Base-by-base conservation (phyloP, 2,113 vertebrate species). In the Lanius ludovicianus region DNA sequence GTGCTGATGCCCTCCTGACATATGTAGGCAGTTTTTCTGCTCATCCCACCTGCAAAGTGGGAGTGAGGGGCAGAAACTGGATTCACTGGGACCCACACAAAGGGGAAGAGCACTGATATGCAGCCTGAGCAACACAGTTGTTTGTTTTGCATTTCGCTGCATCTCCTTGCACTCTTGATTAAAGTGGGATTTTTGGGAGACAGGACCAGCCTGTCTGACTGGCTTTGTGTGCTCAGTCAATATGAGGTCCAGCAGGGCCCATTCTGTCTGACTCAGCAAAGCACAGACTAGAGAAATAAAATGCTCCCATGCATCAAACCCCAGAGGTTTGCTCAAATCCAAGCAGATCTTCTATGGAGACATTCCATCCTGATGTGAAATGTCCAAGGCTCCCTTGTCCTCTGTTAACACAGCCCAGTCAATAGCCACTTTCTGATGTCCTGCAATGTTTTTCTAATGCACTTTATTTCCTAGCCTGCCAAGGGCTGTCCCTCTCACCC, bases 401-500 rank as follows among this genome's bases (percentile, higher is more conserved):
- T 75, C 52, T 75, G 23, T 55, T 63, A 77, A 67, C 11, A 55
- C 0, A 77, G 73, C 8, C 68, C 53, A 57, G 42, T 44, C 71
- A 77, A 77, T 2, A 49, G 73, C 25, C 64, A 73, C 55, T 49
- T 89, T 91, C 93, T 82, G 84, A 64, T 71, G 69, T 81, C 77
- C 87, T 78, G 59, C 46, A 69, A 41, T 67, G 35, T 71, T 94
- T 92, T 88, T 33, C 60, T 57, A 84, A 50, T 18, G 56, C 47
- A 56, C 18, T 68, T 91, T 78, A 76, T 78, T 94, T 93, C 84
- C 68, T 59, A 78, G 88, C 44, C 85, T 95, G 92, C 85, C 88
- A 86, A 86, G 93, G 68, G 92, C 80, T 87, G 90, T 92, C 90
- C 90, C 80, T 70, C 94, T 96, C 89, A 96, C 93, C 94, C 89